Evolutionary conservation across 2,113 vertebrate species (phyloP).

Genomic region (Phocoena sinus): DNA sequence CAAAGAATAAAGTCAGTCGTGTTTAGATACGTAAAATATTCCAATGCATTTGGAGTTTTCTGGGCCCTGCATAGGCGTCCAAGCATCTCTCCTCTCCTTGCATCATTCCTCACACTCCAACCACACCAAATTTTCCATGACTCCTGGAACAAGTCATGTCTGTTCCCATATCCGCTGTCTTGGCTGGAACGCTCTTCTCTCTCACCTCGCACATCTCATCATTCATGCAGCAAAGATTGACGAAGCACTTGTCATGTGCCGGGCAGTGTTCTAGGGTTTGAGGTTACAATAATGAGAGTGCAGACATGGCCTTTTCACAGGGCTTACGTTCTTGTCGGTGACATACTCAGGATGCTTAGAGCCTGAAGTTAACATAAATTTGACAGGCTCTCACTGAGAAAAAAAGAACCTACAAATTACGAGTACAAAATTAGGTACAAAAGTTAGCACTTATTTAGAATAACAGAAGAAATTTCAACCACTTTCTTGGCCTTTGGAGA

Average conservation of each 20-base stretch:
- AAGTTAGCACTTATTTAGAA: background rate
- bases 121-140: background rate
- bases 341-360: background rate
- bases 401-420: background rate
- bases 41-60: background rate
- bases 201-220: background rate
- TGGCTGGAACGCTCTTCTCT: background rate
- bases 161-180: background rate
- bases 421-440: background rate
- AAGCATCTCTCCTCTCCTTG: background rate
- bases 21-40: background rate
- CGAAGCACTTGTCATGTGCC: background rate
- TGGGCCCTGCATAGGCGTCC: too few species aligned
- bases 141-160: background rate
- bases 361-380: background rate
- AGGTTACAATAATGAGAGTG: background rate
- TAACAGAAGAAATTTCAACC: background rate
- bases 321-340: background rate
- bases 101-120: background rate
- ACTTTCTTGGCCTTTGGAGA: background rate
- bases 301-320: background rate
- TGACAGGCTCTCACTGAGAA: background rate
- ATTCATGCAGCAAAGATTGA: background rate
- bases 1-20: background rate
- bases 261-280: background rate